Evolutionary conservation across 2,888 invertebrate genomes (phyloP).

Genomic region (Eilema depressum): DNA sequence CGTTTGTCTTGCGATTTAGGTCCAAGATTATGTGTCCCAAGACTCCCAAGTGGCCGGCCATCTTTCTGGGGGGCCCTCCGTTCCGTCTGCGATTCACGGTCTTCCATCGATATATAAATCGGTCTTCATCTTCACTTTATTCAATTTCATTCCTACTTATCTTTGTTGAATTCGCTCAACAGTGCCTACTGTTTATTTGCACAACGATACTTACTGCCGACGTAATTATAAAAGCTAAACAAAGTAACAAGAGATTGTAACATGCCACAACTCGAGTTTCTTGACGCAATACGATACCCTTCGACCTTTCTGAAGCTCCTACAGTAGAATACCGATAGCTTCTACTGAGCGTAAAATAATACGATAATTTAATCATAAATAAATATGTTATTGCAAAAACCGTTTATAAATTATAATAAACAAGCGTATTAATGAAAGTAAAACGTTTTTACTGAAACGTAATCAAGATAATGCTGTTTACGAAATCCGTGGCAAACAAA

Average conservation of each 20-base stretch:
- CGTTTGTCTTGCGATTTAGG: too few relatives aligned
- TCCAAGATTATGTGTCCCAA: too few relatives aligned
- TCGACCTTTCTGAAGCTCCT: slow-evolving; percentile 43
- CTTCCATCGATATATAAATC: too few relatives aligned
- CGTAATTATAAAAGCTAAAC: slow-evolving; percentile 21
- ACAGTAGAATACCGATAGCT: slow-evolving; percentile 13
- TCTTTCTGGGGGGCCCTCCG: too few relatives aligned
- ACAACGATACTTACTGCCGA: slow-evolving; percentile 2
- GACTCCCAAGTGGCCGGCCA: too few relatives aligned
- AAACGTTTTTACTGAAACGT: slow-evolving; percentile 11
- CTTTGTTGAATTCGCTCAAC: not conserved
- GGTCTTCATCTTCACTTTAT: too few relatives aligned
- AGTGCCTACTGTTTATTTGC: not conserved
- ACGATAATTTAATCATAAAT: slow-evolving; percentile 25
- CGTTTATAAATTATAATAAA: slow-evolving; percentile 27
- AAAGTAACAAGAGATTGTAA: slow-evolving; percentile 35
- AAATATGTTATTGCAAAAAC: slow-evolving; percentile 34
- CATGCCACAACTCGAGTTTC: slow-evolving; percentile 37
- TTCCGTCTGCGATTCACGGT: too few relatives aligned
- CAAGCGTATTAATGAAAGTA: slow-evolving; percentile 10
- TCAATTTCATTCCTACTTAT: not conserved
- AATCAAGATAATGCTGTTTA: not conserved
- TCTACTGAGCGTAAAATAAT: slow-evolving; percentile 34
- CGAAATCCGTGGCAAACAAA: slow-evolving; percentile 3
- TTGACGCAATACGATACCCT: slow-evolving; percentile 58